Percentiles rank a stretch among this genome's conserved stretches.
These are phyloP conservation scores for Limnephilus rhombicus DNA, from an alignment of 2,888 invertebrate species.

Conservation along the genomic window DNA sequence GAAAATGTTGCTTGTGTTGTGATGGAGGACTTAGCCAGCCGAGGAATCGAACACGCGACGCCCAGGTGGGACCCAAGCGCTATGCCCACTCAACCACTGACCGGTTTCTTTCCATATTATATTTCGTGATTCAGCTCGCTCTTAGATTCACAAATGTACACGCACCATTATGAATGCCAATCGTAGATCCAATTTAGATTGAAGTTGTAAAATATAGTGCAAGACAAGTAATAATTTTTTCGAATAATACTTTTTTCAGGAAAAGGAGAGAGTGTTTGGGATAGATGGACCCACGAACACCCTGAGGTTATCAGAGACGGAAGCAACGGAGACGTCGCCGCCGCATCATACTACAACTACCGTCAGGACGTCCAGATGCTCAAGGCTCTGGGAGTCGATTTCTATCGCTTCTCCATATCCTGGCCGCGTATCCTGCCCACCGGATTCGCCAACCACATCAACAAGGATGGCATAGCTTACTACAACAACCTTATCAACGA, in stretches of 20 bases:
- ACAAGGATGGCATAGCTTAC: slow-evolving; percentile 84
- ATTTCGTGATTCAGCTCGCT: too few species aligned
- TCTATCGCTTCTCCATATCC: slow-evolving; percentile 85
- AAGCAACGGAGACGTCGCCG: slow-evolving; percentile 82
- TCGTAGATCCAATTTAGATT: not conserved
- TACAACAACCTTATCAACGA: slow-evolving; percentile 88
- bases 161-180: not conserved
- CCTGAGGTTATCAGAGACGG: slow-evolving; percentile 77
- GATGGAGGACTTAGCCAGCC: too few species aligned
- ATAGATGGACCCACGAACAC: slow-evolving; percentile 76
- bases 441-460: slow-evolving; percentile 82
- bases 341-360: slow-evolving; percentile 83
- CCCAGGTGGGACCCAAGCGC: too few species aligned
- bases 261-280: slow-evolving; percentile 82
- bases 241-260: slow-evolving; percentile 72
- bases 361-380: slow-evolving; percentile 81
- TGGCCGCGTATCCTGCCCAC: slow-evolving; percentile 87
- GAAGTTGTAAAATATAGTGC: not conserved
- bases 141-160: too few species aligned
- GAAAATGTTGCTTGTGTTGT: too few species aligned
- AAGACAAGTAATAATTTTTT: not conserved
- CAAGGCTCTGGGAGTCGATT: slow-evolving; percentile 80
- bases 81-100: too few species aligned
- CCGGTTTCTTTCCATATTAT: too few species aligned
- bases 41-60: too few species aligned